Base-by-base conservation (phyloP, 2,888 invertebrate species). In the Microctonus aethiopoides region DNA sequence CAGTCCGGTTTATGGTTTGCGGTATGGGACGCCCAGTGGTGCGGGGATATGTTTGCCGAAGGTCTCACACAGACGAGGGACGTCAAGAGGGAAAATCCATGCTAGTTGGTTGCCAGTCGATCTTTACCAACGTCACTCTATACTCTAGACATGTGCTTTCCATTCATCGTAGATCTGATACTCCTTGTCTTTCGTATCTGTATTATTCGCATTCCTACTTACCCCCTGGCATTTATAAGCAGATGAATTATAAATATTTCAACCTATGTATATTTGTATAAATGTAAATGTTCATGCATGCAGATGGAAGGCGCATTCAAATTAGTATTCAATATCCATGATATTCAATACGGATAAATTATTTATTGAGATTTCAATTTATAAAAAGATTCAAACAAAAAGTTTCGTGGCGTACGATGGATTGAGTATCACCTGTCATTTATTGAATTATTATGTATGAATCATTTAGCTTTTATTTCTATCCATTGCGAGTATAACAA, bases 61-160 rank as follows among this genome's bases (percentile, higher is more conserved):
- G 74, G 76, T 71, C 72, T 71, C 68, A 70, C 54, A 46, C 16
- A 46, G 16, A 46, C 46, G n/a, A 46, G 46, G 16, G 46, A 46
- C 16, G n/a, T 39, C 46, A 16, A 16, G 46, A 46, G 46, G 46
- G 46, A 46, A 46, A 46, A 46, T 46, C 20, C 16, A 16, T 46
- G 46, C 46, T 46, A 46, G 46, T 46, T 46, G 46, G 46, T 46
- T 46, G 16, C 46, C 46, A 46, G 36, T 67, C 52, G 52, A 67
- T 67, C 69, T 63, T 67, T 73, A 64, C 70, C 56, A 54, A 68
- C 68, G 70, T 74, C 75, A 76, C 74, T 68, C 73, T 64, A 65
- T 72, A 52, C 73, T 70, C 74, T 70, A 71, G 76, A 77, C 74
- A 83, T 83, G 82, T 83, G 81, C 81, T 84, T 83, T 82, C 83